Evolutionary conservation across 2,797 vertebrate species (phyloP), one percentile per base, ranked within the genome.

Genomic region (Lacerta viridis): DNA sequence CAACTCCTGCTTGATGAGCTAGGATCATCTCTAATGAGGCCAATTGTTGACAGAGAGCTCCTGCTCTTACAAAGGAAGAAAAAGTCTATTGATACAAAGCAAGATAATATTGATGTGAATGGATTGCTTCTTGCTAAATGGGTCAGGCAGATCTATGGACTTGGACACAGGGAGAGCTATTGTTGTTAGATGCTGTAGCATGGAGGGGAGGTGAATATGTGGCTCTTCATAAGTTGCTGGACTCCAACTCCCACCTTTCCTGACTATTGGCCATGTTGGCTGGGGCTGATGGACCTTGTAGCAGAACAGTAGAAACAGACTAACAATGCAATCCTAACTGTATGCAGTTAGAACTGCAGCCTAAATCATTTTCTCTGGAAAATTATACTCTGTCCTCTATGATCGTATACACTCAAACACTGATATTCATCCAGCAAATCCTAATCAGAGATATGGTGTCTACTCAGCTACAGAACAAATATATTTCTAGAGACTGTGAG

Each of bases 11-110:
- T n/a, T 50, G 8, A 55, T 89, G 88, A 82, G 41, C 43, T 86
- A 43, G 68, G 29, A 71, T 66, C 25, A 72, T 86, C 64, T 88
- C 64, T 78, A 90, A 92, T 25, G 1, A 89, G 25, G 61, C 18
- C 46, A 84, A 41, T 41, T 43, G 61, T 41, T 80, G 81, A 41
- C 1, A 72, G 4, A 59, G 6, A 64, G 69, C 50, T 71, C 84
- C 77, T 29, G 18, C 7, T 87, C 79, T 61, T 5, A 0, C 82
- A 0, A 83, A 87, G 11, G 0, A 29, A 90, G 66, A 83, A 78
- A 43, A 59, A 74, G 4, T 17, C 69, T 1, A 83, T 61, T 68
- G 84, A 3, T 25, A 46, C 72, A 23, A 89, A 85, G 2, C 2
- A 3, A 5, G 76, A 15, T 8, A 91, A 85, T 15, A 87, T 0